Base-by-base conservation (phyloP, 1,140 invertebrate species). In the Formica exsecta region DNA sequence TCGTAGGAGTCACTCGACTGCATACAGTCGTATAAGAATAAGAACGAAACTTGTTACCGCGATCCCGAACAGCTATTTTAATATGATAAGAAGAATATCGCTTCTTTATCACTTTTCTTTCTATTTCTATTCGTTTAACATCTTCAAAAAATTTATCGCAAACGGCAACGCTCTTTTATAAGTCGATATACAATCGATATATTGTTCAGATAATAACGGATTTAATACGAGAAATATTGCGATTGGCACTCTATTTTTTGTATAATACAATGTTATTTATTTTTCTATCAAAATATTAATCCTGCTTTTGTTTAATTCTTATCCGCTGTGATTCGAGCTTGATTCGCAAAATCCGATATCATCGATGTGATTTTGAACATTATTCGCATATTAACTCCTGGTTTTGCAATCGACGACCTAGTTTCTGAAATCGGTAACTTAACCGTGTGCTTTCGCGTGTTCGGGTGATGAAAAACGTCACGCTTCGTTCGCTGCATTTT, bases 401-500 rank as follows among this genome's bases (percentile, higher is more conserved):
- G n/a, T 73, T 81, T 70, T 57, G 38, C 13, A 73, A 59, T 68
- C 44, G 61, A 19, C 44, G 79, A 83, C 79, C 68, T 9, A 74
- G 68, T 83, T 83, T 51, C 36, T 9, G 64, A 57, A 54, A 70
- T 83, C 38, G 71, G 54, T 73, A 73, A 83, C 54, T 83, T 74
- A 83, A 74, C 66, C 66, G 66, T 73, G 44, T 19, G 66, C 79
- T 61, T 71, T 32, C 54, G 79, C 54, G 36, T 57, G 59, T 25
- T 16, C 68, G 68, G 29, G 25, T 8, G 8, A 62, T 83, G 68
- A 83, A 83, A 83, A 83, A 74, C 79, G 79, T 48, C 57, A 62
- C 57, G 54, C 68, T 74, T 48, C 79, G 79, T 48, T 83, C 54
- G 79, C 19, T 7, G 68, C 68, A 83, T 61, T 83, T 83, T 83